Evolutionary conservation across 2,797 vertebrate genomes (phyloP).

Genomic region (Gallinago nigripennis): DNA sequence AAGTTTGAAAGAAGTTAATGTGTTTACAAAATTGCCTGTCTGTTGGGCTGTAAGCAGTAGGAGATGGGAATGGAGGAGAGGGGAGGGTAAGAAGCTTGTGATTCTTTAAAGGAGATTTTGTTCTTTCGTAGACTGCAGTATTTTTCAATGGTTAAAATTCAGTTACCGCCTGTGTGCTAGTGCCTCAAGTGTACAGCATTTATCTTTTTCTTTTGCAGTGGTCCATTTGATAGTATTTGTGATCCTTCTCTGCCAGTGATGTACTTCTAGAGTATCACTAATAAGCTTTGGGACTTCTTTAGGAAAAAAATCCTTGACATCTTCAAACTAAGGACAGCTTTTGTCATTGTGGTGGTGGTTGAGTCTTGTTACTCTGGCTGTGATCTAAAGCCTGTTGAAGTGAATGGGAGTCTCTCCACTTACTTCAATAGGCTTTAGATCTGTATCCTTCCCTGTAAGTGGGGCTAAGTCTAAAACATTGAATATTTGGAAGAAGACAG

Average conservation of each 20-base stretch:
- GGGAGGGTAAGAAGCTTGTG: background rate
- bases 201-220: background rate
- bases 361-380: background rate
- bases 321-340: background rate
- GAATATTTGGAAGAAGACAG: conserved; percentile 30
- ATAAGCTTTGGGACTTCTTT: background rate
- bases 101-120: background rate
- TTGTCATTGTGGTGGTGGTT: background rate
- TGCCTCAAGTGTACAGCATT: background rate
- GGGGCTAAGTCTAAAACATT: background rate
- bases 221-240: background rate
- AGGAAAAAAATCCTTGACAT: background rate
- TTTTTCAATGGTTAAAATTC: background rate
- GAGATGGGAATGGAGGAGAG: background rate
- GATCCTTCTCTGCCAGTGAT: background rate
- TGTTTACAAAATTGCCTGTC: background rate
- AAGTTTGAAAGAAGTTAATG: background rate
- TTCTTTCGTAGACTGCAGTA: background rate
- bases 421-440: background rate
- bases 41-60: background rate
- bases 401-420: background rate
- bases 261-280: background rate
- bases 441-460: background rate
- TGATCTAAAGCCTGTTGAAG: conserved; percentile 10
- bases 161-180: background rate